A percentile compares a stretch with the other conserved stretches of the same genome.
Conservation (phyloP, 2,113 vertebrate species). For the Leucopsar rothschildi region DNA sequence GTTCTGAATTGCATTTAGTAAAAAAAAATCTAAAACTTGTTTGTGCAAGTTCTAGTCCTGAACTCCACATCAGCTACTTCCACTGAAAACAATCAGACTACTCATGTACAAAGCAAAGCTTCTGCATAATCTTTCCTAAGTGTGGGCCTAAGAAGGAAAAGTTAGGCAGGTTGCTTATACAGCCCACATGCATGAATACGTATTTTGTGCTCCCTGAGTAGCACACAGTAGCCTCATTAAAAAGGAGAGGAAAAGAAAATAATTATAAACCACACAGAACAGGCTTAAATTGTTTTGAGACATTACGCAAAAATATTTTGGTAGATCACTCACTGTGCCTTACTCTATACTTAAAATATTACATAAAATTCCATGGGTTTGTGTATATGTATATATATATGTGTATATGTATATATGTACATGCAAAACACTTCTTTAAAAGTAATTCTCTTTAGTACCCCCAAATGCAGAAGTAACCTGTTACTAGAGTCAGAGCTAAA, state of each 20-base stretch:
- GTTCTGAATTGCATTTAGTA: slow-evolving; percentile 43
- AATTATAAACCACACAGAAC: slow-evolving; percentile 10
- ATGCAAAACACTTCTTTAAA: not conserved
- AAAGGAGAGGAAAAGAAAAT: slow-evolving; percentile 11
- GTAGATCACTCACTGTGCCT: not conserved
- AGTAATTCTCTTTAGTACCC: not conserved
- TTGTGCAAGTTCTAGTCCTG: not conserved
- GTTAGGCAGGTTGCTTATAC: slow-evolving; percentile 14
- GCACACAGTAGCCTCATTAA: not conserved
- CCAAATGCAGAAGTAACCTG: not conserved
- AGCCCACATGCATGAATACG: not conserved
- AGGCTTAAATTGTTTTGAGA: not conserved
- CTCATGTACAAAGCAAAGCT: not conserved
- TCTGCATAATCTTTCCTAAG: slow-evolving; percentile 9
- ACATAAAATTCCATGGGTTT: not conserved
- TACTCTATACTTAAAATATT: not conserved
- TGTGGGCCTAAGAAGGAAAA: not conserved
- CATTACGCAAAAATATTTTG: not conserved
- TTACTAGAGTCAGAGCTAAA: not conserved
- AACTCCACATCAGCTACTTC: not conserved
- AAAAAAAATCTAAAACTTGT: not conserved
- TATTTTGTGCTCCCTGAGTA: not conserved
- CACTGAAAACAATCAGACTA: not conserved
- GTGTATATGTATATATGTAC: too few relatives aligned
- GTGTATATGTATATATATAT: too few relatives aligned